Percentiles rank a stretch among this genome's conserved stretches.
Conservation (phyloP, 2,797 vertebrate species). For the Peromyscus eremicus region DNA sequence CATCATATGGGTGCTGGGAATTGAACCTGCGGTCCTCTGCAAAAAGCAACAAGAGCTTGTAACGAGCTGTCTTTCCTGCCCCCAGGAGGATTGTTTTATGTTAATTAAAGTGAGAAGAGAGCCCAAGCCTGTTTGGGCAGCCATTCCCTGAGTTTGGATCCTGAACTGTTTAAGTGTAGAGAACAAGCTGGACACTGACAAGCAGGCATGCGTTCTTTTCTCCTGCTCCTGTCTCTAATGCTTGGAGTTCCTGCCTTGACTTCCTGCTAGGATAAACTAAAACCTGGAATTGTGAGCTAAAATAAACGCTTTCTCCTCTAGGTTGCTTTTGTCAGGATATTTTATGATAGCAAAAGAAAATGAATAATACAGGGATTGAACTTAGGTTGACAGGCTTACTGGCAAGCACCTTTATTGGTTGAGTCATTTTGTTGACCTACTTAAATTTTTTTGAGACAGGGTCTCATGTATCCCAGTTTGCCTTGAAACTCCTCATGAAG, state of each 20-base stretch:
- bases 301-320: not conserved
- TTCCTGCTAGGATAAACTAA: not conserved
- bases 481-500: too few relatives aligned
- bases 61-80: not conserved
- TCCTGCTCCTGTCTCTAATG: not conserved
- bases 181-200: not conserved
- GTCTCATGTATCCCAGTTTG: not conserved
- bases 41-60: not conserved
- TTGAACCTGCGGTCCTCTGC: not conserved
- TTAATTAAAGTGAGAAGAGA: not conserved
- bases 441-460: not conserved
- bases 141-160: not conserved
- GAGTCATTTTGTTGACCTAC: not conserved
- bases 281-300: not conserved
- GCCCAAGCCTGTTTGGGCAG: not conserved
- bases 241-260: not conserved
- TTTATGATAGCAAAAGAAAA: not conserved
- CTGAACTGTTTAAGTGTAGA: not conserved
- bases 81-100: not conserved
- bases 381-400: not conserved
- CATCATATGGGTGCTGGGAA: not conserved
- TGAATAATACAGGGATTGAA: not conserved
- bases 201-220: not conserved
- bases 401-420: not conserved
- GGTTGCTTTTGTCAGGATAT: not conserved